phyloP scores from a whole-genome alignment of 2,113 vertebrate species.

The Sorex fumeus region DNA sequence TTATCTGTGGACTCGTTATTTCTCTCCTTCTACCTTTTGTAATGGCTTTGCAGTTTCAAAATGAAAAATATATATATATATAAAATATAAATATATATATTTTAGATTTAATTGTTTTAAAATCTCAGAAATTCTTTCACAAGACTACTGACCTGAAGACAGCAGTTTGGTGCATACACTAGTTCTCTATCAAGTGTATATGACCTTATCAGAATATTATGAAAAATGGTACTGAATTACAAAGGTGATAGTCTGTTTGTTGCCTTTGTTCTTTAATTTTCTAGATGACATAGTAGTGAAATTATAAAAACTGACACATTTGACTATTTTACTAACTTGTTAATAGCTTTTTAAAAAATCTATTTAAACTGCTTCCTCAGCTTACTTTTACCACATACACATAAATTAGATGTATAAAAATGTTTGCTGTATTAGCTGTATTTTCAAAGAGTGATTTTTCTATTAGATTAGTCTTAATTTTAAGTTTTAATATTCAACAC shows the following conservation, averaged over 20 bases:
- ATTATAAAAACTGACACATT: slow-evolving; percentile 2
- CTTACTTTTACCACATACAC: not conserved
- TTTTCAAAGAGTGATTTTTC: too few relatives aligned
- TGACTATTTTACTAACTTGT: not conserved
- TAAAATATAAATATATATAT: too few relatives aligned
- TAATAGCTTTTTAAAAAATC: not conserved
- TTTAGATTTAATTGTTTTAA: too few relatives aligned
- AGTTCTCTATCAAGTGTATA: slow-evolving; percentile 12
- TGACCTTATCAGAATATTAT: not conserved
- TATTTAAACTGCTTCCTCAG: slow-evolving; percentile 1
- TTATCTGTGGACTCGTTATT: slow-evolving; percentile 27
- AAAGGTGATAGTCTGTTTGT: not conserved
- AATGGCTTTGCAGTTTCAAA: not conserved
- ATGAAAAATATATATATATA: too few relatives aligned
- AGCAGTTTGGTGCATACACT: slow-evolving; percentile 1
- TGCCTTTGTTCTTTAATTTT: not conserved
- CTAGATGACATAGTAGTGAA: slow-evolving; percentile 5
- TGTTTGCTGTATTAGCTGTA: not conserved
- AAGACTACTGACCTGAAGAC: too few relatives aligned
- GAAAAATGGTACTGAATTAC: not conserved
- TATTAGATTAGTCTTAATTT: not conserved
- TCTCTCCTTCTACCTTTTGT: slow-evolving; percentile 30
- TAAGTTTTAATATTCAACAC: slow-evolving; percentile 10
- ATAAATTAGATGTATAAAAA: not conserved
- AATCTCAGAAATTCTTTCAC: slow-evolving; percentile 39